Percentiles rank a stretch among this genome's conserved stretches.
phyloP scores from a whole-genome alignment of 2,797 vertebrate genomes.

The Sebastes matsubarae region DNA sequence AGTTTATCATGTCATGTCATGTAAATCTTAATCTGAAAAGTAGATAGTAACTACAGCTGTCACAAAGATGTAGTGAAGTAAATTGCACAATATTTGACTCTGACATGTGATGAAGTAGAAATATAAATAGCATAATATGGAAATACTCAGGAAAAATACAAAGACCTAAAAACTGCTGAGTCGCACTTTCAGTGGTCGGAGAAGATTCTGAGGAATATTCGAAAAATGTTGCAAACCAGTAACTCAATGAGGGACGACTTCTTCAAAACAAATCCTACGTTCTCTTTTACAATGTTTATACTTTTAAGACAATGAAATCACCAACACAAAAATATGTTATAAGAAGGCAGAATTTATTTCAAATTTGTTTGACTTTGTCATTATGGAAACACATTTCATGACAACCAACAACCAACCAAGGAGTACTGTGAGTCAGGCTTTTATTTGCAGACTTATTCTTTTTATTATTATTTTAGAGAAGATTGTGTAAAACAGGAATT shows the following conservation, averaged over 20 bases:
- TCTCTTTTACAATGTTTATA: background rate
- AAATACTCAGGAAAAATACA: background rate
- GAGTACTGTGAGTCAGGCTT: background rate
- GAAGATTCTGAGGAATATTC: background rate
- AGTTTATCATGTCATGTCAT: background rate
- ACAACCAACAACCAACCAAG: background rate
- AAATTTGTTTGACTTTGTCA: background rate
- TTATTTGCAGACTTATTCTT: conserved; percentile 23
- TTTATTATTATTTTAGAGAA: conserved; percentile 36
- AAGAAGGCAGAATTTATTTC: background rate
- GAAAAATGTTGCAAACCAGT: background rate
- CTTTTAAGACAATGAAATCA: background rate
- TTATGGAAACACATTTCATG: background rate
- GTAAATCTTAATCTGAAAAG: background rate
- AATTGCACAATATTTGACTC: background rate
- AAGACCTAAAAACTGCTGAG: background rate
- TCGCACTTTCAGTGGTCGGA: background rate
- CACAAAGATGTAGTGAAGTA: background rate
- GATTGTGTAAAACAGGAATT: conserved; percentile 34
- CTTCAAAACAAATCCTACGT: background rate
- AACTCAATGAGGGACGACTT: background rate
- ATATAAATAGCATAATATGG: background rate
- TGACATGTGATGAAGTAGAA: background rate
- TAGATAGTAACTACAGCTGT: background rate
- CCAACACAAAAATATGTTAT: conserved; percentile 29